These are phyloP conservation scores for Drosophila paramelanica DNA, from an alignment of 2,888 invertebrate genomes.

Conservation along the genomic window DNA sequence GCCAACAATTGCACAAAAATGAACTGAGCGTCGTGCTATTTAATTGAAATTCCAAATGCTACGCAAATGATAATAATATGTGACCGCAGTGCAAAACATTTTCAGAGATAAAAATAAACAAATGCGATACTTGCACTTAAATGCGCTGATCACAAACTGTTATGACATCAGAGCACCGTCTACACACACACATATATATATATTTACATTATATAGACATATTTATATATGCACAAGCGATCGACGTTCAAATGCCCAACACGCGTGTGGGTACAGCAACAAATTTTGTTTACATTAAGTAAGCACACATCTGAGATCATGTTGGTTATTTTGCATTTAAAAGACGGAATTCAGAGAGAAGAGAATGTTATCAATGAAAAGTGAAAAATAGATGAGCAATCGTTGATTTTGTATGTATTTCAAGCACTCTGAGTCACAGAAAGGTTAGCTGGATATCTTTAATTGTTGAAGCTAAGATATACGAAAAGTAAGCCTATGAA, in stretches of 20 bases:
- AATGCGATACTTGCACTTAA: conserved; percentile 35
- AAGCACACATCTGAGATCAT: conserved; percentile 44
- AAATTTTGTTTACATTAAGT: conserved; percentile 48
- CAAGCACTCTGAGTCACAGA: conserved; percentile 28
- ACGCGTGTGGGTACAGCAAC: conserved; percentile 28
- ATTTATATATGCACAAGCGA: not conserved
- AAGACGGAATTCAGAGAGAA: conserved; percentile 15
- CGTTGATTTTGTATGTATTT: conserved; percentile 6
- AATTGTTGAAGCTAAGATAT: not conserved
- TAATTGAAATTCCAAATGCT: conserved; percentile 70
- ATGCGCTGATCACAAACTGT: conserved; percentile 20
- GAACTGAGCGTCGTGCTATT: conserved; percentile 36
- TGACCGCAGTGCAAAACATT: conserved; percentile 64
- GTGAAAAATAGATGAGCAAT: conserved; percentile 42
- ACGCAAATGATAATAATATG: conserved; percentile 49
- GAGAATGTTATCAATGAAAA: conserved; percentile 8
- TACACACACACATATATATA: not conserved
- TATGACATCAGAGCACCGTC: conserved; percentile 43
- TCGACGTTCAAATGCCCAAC: conserved; percentile 28
- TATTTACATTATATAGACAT: not conserved
- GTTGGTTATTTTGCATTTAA: conserved; percentile 9
- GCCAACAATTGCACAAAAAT: conserved; percentile 23
- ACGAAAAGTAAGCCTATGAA: not conserved
- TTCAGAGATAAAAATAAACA: conserved; percentile 40
- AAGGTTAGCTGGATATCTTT: not conserved